Conservation (phyloP, 1,140 invertebrate species). For the Magallana angulata region DNA sequence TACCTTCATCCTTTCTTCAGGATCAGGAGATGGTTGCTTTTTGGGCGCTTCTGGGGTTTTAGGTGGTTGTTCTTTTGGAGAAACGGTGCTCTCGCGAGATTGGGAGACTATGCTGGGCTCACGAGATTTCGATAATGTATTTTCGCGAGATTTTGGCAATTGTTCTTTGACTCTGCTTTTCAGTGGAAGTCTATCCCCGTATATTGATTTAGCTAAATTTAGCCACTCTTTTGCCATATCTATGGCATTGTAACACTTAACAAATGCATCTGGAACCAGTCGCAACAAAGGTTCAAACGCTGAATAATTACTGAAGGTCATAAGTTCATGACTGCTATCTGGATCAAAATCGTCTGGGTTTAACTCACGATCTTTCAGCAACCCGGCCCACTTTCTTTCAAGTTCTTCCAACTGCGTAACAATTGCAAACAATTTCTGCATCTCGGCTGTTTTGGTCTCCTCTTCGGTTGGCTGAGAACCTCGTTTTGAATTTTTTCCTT, state of each 20-base stretch:
- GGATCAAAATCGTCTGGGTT: conserved; percentile 54
- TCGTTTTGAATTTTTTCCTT: conserved; percentile 40
- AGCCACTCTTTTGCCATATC: conserved; percentile 54
- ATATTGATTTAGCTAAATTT: conserved; percentile 41
- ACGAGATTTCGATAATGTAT: neutral
- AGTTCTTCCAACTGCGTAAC: conserved; percentile 46
- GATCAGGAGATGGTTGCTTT: neutral
- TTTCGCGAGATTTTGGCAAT: conserved; percentile 24
- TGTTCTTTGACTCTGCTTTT: conserved; percentile 16
- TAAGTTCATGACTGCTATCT: conserved; percentile 55
- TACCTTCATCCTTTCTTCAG: neutral
- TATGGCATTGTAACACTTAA: conserved; percentile 55
- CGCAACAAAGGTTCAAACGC: conserved; percentile 54
- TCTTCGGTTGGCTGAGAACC: conserved; percentile 11
- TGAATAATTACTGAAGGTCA: conserved; percentile 51
- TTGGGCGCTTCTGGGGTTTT: neutral
- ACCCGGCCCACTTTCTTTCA: conserved; percentile 39
- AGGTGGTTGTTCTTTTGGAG: neutral
- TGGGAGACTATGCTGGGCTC: too few relatives aligned
- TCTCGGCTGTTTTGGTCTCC: conserved; percentile 16
- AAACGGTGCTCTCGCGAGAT: neutral
- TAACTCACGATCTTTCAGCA: conserved; percentile 45
- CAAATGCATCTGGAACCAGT: conserved; percentile 57
- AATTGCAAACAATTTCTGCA: conserved; percentile 36
- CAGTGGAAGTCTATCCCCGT: conserved; percentile 52